Evolutionary conservation across 2,113 vertebrate species (phyloP).

Genomic region (Neopipo cinnamomea): DNA sequence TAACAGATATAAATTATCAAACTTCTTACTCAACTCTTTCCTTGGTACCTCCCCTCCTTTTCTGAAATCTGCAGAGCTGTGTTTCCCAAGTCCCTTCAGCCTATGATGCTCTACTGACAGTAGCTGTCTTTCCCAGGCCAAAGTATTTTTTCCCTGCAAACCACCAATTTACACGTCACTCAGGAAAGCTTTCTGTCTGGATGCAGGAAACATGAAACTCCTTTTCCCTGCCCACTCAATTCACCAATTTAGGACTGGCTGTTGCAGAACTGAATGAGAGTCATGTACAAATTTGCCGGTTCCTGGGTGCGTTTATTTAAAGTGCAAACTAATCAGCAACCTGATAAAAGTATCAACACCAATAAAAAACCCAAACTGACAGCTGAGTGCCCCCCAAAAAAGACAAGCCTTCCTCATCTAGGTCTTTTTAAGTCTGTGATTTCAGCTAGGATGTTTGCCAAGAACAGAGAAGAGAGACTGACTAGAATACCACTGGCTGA

Average conservation of each 20-base stretch:
- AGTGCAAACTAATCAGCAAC: not conserved
- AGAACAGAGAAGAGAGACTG: not conserved
- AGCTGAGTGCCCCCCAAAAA: not conserved
- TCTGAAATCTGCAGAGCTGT: not conserved
- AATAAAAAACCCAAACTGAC: not conserved
- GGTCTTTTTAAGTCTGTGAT: rapidly evolving
- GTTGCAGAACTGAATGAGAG: rapidly evolving
- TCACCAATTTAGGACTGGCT: not conserved
- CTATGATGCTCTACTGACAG: not conserved
- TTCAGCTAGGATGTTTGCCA: not conserved
- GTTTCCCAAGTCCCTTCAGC: not conserved
- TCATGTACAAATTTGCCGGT: not conserved
- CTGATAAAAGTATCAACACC: not conserved
- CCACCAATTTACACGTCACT: not conserved
- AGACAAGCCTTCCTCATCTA: not conserved
- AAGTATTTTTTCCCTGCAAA: not conserved
- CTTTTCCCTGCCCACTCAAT: not conserved
- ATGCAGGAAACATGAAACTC: not conserved
- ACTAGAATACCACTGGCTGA: not conserved
- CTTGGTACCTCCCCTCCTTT: not conserved
- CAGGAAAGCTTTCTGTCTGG: not conserved
- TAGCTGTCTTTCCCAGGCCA: not conserved
- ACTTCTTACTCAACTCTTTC: not conserved
- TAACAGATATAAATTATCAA: not conserved
- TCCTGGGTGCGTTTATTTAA: not conserved